A percentile compares a stretch with the other conserved stretches of the same genome.
Conservation (phyloP, 1,140 invertebrate genomes). For the Orius insidiosus region DNA sequence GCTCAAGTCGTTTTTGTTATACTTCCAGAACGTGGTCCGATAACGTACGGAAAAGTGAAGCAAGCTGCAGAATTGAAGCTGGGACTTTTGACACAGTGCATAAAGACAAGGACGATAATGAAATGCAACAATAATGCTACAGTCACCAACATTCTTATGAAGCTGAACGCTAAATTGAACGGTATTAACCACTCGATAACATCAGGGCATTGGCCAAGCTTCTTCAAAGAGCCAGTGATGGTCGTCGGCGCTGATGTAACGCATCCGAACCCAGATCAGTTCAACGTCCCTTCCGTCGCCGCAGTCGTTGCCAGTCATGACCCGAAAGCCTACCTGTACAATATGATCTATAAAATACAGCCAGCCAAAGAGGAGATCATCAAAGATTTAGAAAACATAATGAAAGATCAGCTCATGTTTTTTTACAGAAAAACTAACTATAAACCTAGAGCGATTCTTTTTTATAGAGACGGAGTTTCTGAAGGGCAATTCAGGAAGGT, state of each 20-base stretch:
- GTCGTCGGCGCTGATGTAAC: constrained; percentile 77
- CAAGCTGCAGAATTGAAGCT: constrained; percentile 51
- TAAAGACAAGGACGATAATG: constrained; percentile 41
- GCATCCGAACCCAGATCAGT: constrained; percentile 57
- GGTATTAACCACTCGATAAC: constrained; percentile 52
- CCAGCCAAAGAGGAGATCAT: constrained; percentile 50
- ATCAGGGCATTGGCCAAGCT: constrained; percentile 15
- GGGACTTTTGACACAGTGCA: constrained; percentile 66
- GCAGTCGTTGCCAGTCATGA: constrained; percentile 58
- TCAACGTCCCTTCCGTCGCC: constrained; percentile 59
- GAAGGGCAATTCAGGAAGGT: constrained; percentile 66
- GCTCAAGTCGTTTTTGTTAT: constrained; percentile 34
- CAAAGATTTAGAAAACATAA: constrained; percentile 50
- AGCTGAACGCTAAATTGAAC: constrained; percentile 73
- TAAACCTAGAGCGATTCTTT: constrained; percentile 44
- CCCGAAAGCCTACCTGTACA: constrained; percentile 43
- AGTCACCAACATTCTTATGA: constrained; percentile 58
- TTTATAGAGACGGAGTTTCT: constrained; percentile 71
- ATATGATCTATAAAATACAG: constrained; percentile 50
- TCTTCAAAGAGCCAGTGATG: constrained; percentile 34
- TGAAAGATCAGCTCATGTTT: constrained; percentile 33
- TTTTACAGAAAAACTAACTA: constrained; percentile 29
- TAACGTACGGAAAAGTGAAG: constrained; percentile 41
- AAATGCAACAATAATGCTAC: constrained; percentile 26
- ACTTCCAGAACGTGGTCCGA: constrained; percentile 25